These are phyloP conservation scores for Nomada lathburiana DNA, from an alignment of 2,888 invertebrate species.

Conservation along the genomic window DNA sequence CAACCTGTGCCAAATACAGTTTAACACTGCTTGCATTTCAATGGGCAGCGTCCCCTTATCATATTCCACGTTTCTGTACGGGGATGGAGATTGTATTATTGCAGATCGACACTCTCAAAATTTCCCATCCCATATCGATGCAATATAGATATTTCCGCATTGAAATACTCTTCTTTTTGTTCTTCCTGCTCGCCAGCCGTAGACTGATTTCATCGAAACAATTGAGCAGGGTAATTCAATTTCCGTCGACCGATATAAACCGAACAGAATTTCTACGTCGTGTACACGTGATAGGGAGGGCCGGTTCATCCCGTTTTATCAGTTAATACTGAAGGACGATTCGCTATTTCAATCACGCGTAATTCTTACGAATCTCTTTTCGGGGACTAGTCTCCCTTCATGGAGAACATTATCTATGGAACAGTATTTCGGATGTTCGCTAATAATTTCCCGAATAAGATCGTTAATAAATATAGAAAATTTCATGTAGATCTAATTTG, in stretches of 20 bases:
- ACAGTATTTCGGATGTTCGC: too few species aligned
- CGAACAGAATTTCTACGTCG: background rate
- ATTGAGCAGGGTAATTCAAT: conserved; percentile 10
- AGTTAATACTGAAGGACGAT: background rate
- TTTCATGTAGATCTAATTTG: too few species aligned
- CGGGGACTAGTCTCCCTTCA: too few species aligned
- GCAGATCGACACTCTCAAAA: background rate
- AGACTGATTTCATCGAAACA: conserved; percentile 6
- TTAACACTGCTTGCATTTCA: conserved; percentile 54
- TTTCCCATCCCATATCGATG: background rate
- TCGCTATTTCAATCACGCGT: background rate
- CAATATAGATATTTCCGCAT: conserved; percentile 16
- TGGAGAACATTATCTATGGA: too few species aligned
- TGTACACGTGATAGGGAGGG: too few species aligned
- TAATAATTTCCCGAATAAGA: too few species aligned
- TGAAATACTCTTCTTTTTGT: background rate
- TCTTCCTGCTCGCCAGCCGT: background rate
- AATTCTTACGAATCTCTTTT: background rate
- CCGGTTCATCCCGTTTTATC: background rate
- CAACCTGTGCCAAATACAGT: conserved; percentile 50
- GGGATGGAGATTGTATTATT: conserved; percentile 4
- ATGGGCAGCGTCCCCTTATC: conserved; percentile 29
- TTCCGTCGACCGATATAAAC: conserved; percentile 2
- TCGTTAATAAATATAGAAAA: too few species aligned
- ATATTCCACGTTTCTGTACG: conserved; percentile 32